Evolutionary conservation across 2,888 invertebrate species (phyloP), one percentile per base, ranked within the genome.

Genomic region (Philereme vetulata): DNA sequence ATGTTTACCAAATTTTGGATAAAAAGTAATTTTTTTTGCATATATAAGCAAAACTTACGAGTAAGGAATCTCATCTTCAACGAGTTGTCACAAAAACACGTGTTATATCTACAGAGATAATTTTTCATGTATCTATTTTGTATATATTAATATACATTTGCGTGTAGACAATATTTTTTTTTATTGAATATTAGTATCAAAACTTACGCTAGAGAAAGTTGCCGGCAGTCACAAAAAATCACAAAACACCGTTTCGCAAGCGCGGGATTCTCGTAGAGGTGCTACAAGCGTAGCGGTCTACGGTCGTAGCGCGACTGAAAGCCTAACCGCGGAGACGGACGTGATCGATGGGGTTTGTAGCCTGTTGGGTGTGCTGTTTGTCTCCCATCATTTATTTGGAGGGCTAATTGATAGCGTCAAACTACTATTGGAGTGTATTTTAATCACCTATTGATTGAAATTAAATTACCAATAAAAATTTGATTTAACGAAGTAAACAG

Each of bases 281-380:
- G 79, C 80, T 83, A 87, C 62, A 53, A 72, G 81, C 80, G 88
- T 82, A 84, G 82, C 78, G 68, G 67, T 72, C 88, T 86, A 84
- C 84, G 82, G 72, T 58, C 77, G 71, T 72, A 74, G 72, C 78
- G 71, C 81, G 82, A 89, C 89, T 89, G 85, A 60, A 44, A 55
- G 72, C 62, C 69, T 74, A 73, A 21, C 21, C 21, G 2, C 75
- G 64, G 35, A 66, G 66, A 56, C 65, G 58, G 36, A 69, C 51
- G 71, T 78, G 80, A 80, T 80, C 80, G 80, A 80, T 78, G 79
- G 78, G 74, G 70, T 67, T 61, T 70, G 48, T 67, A 65, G 61
- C 64, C 62, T 53, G 21, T 21, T 21, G 66, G 67, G 67, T 68
- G 52, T 63, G 71, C 51, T 68, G 63, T 72, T 67, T 66, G 64